A percentile compares a stretch with the other conserved stretches of the same genome.
phyloP scores from a whole-genome alignment of 2,888 invertebrate genomes.

The Drosophila conformis region DNA sequence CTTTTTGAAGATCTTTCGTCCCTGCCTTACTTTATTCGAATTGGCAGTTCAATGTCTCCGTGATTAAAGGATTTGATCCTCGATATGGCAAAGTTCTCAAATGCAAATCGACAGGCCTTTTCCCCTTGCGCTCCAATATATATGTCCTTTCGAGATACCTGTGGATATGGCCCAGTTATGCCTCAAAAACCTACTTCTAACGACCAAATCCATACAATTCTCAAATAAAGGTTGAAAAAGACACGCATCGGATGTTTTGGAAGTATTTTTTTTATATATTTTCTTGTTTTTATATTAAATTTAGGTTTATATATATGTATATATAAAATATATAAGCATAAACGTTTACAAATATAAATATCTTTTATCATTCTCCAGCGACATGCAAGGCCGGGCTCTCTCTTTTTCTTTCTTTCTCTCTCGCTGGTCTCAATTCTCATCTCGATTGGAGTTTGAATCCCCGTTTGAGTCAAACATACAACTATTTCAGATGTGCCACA shows the following conservation, averaged over 20 bases:
- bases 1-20: not conserved
- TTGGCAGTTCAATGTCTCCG: not conserved
- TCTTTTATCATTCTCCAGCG: constrained; percentile 61
- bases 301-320: constrained; percentile 56
- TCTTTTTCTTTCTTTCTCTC: not conserved
- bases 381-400: constrained; percentile 10
- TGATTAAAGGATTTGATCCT: not conserved
- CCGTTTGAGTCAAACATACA: constrained; percentile 23
- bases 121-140: not conserved
- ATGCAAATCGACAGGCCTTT: not conserved
- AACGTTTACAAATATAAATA: constrained; percentile 77
- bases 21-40: not conserved
- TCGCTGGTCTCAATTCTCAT: constrained; percentile 19
- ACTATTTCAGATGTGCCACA: constrained; percentile 44
- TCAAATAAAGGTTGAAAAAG: not conserved
- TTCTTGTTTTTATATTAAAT: constrained; percentile 51
- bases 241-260: constrained; percentile 28
- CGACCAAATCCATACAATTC: not conserved
- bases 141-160: not conserved
- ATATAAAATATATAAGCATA: constrained; percentile 75
- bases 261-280: constrained; percentile 42
- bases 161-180: not conserved
- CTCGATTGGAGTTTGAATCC: constrained; percentile 42
- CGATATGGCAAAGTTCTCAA: not conserved
- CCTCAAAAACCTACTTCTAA: not conserved